phyloP scores from a whole-genome alignment of 2,113 vertebrate genomes.

The Rhynchomys soricoides region DNA sequence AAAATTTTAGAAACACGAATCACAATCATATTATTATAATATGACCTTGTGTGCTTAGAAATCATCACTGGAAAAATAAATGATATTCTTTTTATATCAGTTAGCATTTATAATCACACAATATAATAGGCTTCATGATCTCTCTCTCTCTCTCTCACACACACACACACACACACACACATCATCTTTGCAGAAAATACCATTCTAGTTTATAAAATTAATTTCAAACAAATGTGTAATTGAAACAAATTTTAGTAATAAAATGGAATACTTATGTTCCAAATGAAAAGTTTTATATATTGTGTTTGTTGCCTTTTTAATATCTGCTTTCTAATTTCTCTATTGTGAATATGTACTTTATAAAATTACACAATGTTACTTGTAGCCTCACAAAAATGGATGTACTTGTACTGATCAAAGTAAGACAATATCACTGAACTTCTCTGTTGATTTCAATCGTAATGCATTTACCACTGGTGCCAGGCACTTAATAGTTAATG shows the following conservation, averaged over 20 bases:
- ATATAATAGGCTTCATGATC: neutral
- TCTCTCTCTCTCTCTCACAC: neutral
- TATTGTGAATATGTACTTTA: neutral
- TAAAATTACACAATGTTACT: neutral
- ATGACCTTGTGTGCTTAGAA: neutral
- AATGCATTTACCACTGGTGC: slow-evolving; percentile 12
- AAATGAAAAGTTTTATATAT: neutral
- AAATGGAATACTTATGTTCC: neutral
- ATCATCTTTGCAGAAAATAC: neutral
- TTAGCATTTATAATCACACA: neutral
- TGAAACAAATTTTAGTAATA: neutral
- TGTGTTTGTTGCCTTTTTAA: neutral
- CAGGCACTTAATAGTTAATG: slow-evolving; percentile 31
- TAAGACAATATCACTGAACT: neutral
- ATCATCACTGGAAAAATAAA: neutral
- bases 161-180: neutral
- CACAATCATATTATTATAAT: neutral
- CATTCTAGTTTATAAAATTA: neutral
- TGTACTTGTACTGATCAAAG: neutral
- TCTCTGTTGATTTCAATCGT: neutral
- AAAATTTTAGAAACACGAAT: neutral
- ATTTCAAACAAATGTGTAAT: neutral
- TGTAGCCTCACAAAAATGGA: neutral
- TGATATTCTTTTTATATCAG: neutral
- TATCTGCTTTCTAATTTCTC: neutral